phyloP scores from a whole-genome alignment of 2,888 invertebrate genomes.

The Athrips mouffetella region DNA sequence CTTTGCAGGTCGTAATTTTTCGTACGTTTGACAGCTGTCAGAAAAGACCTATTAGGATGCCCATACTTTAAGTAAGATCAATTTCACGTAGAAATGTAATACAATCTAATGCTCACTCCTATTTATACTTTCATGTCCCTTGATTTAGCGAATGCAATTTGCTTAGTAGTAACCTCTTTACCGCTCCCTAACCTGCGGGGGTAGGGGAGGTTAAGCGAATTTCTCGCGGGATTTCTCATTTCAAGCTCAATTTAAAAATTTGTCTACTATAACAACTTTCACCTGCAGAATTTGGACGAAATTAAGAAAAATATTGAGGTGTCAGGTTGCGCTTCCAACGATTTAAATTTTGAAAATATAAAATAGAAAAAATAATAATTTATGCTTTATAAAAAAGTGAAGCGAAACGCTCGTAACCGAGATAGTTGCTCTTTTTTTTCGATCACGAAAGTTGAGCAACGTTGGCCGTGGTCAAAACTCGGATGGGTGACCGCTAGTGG shows the following conservation, averaged over 20 bases:
- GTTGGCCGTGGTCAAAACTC: too few relatives aligned
- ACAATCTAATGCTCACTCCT: neutral
- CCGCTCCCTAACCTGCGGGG: constrained; percentile 39
- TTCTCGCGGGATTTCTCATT: constrained; percentile 59
- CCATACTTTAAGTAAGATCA: neutral
- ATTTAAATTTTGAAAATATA: constrained; percentile 3
- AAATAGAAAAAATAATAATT: too few relatives aligned
- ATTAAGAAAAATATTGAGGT: constrained; percentile 8
- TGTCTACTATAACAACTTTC: constrained; percentile 35
- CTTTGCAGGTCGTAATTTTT: too few relatives aligned
- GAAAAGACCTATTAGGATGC: too few relatives aligned
- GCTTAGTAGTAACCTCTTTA: constrained; percentile 64
- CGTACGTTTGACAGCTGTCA: too few relatives aligned
- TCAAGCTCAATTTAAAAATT: constrained; percentile 67
- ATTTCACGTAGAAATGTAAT: neutral
- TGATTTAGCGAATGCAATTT: constrained; percentile 55
- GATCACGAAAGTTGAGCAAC: too few relatives aligned
- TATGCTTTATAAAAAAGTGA: too few relatives aligned
- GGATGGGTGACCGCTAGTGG: too few relatives aligned
- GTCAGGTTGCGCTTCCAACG: neutral
- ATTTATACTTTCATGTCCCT: neutral
- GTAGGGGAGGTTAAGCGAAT: constrained; percentile 31
- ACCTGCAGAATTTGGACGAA: constrained; percentile 3
- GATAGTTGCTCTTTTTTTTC: too few relatives aligned
- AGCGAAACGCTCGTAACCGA: too few relatives aligned